Percentiles rank a stretch among this genome's conserved stretches.
phyloP scores from a whole-genome alignment of 1,140 invertebrate species.

The Nasonia giraulti region DNA sequence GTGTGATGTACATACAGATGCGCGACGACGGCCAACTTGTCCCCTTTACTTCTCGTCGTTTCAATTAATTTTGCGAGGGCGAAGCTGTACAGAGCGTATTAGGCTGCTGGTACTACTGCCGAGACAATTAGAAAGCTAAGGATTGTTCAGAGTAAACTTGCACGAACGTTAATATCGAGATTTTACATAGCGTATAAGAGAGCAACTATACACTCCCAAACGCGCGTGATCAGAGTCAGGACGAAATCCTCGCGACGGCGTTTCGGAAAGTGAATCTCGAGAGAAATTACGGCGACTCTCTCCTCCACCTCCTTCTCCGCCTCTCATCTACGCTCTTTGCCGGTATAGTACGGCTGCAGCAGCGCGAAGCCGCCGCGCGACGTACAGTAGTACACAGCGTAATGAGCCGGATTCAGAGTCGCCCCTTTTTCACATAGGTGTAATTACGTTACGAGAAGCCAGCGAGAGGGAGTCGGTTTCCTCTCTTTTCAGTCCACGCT shows the following conservation, averaged over 20 bases:
- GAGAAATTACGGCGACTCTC: slow-evolving; percentile 50
- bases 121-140: slow-evolving; percentile 50
- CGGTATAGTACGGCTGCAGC: background rate
- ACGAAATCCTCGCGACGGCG: slow-evolving; percentile 51
- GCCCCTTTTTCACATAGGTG: slow-evolving; percentile 12
- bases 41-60: slow-evolving; percentile 38
- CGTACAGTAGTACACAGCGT: background rate
- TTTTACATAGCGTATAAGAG: no score
- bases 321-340: background rate
- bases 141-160: no score
- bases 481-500: slow-evolving; percentile 40
- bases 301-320: background rate
- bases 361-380: background rate
- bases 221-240: slow-evolving; percentile 66
- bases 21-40: slow-evolving; percentile 26
- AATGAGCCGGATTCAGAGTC: slow-evolving; percentile 5
- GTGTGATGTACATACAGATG: background rate
- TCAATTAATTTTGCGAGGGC: slow-evolving; percentile 38
- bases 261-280: slow-evolving; percentile 45
- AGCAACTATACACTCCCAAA: background rate
- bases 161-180: no score
- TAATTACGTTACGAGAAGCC: slow-evolving; percentile 44
- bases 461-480: background rate
- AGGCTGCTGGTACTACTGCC: background rate
- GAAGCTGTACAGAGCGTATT: background rate